Base-by-base conservation (phyloP, 2,797 vertebrate genomes). In the Orientallactaga sibirica region DNA sequence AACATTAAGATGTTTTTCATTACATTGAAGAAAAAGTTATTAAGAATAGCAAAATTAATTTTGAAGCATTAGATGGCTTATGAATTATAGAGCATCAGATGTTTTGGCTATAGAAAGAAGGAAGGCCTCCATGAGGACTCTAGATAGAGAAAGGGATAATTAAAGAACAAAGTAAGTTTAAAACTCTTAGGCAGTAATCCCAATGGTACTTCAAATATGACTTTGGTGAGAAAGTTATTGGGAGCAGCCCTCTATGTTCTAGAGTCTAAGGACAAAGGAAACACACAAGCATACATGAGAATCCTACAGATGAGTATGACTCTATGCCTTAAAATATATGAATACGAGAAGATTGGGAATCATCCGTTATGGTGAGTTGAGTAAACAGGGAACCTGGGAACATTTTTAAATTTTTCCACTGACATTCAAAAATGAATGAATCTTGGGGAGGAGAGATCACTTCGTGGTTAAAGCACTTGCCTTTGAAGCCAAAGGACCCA, bases 11-110 rank as follows among this genome's bases (percentile, higher is more conserved):
- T 81, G 15, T 76, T 88, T 82, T 64, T 71, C 89, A 48, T 76
- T 88, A 71, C 58, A 80, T 43, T 41, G 41, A 85, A 91, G 37
- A 80, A 80, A 33, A 88, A 37, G 16, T 81, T 75, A 76, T 84
- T 88, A 78, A 70, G 67, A 70, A 18, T 70, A 29, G 4, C 19
- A 66, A 80, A 88, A 8, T 70, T 19, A 76, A 76, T 85, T 80
- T 80, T 58, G 52, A 88, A 2, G 18, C 52, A 93, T 29, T 15
- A 4, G 67, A 88, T 68, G 11, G 27, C 24, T 84, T 68, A 66
- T 58, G 73, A 62, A 70, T 33, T 61, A 61, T 41, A 20, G 84
- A 73, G 64, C 43, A 68, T 64, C 15, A 58, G 25, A 43, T 33
- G 16, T 92, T 76, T 33, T 4, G 15, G 41, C 61, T 55, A 25